Evolutionary conservation across 2,888 invertebrate genomes (phyloP), one percentile per base, ranked within the genome.

Genomic region (Lathronympha strigana): DNA sequence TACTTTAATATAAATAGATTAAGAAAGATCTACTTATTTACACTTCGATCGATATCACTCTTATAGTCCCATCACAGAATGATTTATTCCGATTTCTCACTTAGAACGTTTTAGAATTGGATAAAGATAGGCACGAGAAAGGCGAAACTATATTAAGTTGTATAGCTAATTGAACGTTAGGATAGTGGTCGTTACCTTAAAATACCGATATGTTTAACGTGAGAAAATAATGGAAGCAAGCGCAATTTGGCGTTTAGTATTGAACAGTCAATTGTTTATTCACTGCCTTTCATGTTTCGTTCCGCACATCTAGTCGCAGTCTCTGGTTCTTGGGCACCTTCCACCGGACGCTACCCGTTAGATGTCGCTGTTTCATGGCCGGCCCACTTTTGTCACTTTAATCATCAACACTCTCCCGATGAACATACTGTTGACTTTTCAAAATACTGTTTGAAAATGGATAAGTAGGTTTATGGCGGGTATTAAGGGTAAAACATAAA

Each of bases 201-300:
- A 77, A 74, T 83, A 89, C 51, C 80, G 91, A 91, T 92, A 91
- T 90, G 91, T 89, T 85, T 81, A 75, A 73, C 76, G 80, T 82
- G 87, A 84, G 79, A 86, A 83, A 83, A 84, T 83, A 79, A 85
- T 91, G 92, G 91, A 92, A 92, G 92, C 90, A 83, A 89, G 88
- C 89, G 86, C 90, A 83, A 88, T 92, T 91, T 92, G 92, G 92
- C 92, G 86, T 84, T 81, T 72, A 75, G 73, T 69, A 74, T 75
- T 73, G 69, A 71, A 69, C 68, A 68, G 69, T 76, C 71, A 73
- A 71, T 66, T 72, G 64, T 76, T 70, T 71, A 66, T 67, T 70
- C 71, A 72, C 73, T 69, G 57, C 75, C 81, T 84, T 83, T 91
- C 88, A 91, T 80, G 92, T 92, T 78, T 88, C 92, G 81, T 92